phyloP scores from a whole-genome alignment of 2,888 invertebrate genomes.

The Syritta pipiens region DNA sequence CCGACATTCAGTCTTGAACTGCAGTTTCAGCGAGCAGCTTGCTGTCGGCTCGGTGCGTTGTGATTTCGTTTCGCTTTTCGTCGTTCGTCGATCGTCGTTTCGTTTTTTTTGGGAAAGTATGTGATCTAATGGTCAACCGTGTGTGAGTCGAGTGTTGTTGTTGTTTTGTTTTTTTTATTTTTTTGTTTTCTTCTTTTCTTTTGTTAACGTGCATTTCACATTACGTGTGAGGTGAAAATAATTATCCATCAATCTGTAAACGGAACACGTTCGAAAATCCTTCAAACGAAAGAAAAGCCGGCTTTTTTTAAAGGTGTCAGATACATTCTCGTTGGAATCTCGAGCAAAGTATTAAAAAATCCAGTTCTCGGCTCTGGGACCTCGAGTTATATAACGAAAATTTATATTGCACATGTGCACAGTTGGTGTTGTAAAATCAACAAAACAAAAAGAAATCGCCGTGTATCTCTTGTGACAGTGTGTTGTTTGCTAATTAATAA shows the following conservation, averaged over 20 bases:
- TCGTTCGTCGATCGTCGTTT: constrained; percentile 5
- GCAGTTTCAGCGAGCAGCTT: constrained; percentile 26
- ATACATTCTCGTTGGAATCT: constrained; percentile 12
- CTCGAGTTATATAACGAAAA: constrained; percentile 46
- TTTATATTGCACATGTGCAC: constrained; percentile 4
- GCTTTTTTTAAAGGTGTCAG: constrained; percentile 17
- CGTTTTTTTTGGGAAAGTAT: constrained; percentile 52
- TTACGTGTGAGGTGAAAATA: constrained; percentile 48
- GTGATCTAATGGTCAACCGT: constrained; percentile 37
- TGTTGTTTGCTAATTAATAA: constrained; percentile 42
- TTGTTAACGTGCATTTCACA: constrained; percentile 20
- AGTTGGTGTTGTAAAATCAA: constrained; percentile 43
- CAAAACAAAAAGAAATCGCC: background rate
- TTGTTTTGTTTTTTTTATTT: background rate
- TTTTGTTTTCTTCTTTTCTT: constrained; percentile 4
- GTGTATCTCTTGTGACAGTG: background rate
- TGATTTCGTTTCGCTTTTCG: background rate
- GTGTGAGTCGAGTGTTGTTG: constrained; percentile 7
- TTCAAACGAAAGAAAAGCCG: constrained; percentile 37
- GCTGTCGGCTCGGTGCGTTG: background rate
- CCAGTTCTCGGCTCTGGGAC: constrained; percentile 15
- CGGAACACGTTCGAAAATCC: constrained; percentile 1
- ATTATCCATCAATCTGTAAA: constrained; percentile 9
- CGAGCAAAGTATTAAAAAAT: background rate
- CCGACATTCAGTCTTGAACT: constrained; percentile 41